A percentile compares a stretch with the other conserved stretches of the same genome.
These are phyloP conservation scores for Nerophis ophidion DNA, from an alignment of 2,113 vertebrate species.

Conservation along the genomic window DNA sequence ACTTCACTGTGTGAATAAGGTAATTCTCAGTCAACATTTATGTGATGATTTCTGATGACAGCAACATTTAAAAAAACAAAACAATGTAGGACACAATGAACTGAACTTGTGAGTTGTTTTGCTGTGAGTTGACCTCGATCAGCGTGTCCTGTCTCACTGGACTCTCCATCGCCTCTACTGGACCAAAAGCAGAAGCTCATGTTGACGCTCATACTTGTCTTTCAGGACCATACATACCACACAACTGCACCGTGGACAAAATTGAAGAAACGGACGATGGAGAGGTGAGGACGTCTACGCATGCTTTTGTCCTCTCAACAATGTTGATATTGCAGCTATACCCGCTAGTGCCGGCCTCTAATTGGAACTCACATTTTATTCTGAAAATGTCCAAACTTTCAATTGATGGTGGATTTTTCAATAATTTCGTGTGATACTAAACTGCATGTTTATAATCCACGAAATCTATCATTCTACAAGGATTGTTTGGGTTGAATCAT, in stretches of 20 bases:
- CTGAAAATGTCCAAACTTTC: too few relatives aligned
- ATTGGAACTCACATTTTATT: too few relatives aligned
- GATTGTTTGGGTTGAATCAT: too few relatives aligned
- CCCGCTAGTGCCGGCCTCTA: too few relatives aligned
- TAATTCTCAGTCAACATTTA: neutral
- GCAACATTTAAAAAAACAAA: neutral
- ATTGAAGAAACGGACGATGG: conserved; percentile 80
- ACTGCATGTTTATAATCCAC: too few relatives aligned
- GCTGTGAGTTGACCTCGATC: conserved; percentile 40
- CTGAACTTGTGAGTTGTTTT: conserved; percentile 12
- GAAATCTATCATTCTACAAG: too few relatives aligned
- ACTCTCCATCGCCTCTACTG: conserved; percentile 56
- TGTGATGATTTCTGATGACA: neutral
- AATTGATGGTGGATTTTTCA: too few relatives aligned
- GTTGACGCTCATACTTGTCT: neutral
- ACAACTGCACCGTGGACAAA: conserved; percentile 80
- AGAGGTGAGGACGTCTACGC: conserved; percentile 73
- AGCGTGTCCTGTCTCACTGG: neutral
- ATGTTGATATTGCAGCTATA: too few relatives aligned
- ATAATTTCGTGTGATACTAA: too few relatives aligned
- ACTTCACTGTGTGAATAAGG: neutral
- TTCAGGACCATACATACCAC: conserved; percentile 83
- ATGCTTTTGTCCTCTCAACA: neutral
- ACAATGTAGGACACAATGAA: neutral
- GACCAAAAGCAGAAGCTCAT: neutral